A percentile compares a stretch with the other conserved stretches of the same genome.
Evolutionary conservation across 2,888 invertebrate species (phyloP).

Genomic region (Arrhopalites spinosus): DNA sequence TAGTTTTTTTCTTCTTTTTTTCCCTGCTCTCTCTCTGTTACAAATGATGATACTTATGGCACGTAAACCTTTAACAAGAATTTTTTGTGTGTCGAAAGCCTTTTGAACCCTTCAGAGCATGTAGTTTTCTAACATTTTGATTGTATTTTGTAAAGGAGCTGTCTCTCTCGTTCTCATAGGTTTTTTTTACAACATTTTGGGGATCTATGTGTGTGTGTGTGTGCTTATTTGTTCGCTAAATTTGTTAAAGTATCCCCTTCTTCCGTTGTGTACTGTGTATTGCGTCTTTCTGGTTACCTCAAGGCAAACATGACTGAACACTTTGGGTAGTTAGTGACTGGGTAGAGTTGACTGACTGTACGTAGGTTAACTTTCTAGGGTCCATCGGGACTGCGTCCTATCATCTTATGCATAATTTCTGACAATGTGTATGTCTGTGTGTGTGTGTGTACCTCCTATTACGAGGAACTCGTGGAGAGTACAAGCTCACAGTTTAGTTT

Average conservation of each 20-base stretch:
- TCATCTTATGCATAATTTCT: constrained; percentile 30
- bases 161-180: neutral
- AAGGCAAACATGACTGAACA: no score
- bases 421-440: constrained; percentile 6
- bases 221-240: neutral
- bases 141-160: neutral
- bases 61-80: neutral
- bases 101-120: neutral
- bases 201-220: no score
- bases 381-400: constrained; percentile 20
- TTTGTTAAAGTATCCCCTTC: neutral
- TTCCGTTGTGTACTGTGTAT: neutral
- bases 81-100: neutral
- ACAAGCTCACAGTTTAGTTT: neutral
- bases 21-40: no score
- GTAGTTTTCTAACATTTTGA: neutral
- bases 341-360: constrained; percentile 3
- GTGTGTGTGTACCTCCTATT: no score
- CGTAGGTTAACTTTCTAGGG: neutral
- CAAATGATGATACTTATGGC: neutral
- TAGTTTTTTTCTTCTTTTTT: no score
- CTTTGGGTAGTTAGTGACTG: neutral
- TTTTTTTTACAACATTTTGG: neutral
- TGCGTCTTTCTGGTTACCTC: neutral
- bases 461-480: no score